phyloP scores from a whole-genome alignment of 64 coral and sea anemone genomes.

The Pocillopora verrucosa region DNA sequence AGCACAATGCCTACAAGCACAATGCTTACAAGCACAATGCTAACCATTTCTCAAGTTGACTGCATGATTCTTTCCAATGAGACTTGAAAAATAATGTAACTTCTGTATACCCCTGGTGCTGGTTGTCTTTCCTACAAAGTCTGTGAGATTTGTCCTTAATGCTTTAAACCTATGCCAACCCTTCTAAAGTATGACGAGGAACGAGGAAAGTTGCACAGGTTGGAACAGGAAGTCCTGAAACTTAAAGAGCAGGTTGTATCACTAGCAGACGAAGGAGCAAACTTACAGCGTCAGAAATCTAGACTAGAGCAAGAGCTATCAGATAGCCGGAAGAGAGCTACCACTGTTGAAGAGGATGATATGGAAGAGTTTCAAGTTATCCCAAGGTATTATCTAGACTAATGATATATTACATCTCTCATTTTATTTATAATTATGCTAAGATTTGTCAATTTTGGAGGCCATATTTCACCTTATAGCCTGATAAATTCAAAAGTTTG shows the following conservation, averaged over 20 bases:
- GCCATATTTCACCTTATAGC: too few relatives aligned
- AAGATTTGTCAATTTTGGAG: too few relatives aligned
- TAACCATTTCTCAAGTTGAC: too few relatives aligned
- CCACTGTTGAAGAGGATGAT: conserved; percentile 74
- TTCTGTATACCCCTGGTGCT: too few relatives aligned
- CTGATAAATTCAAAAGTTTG: too few relatives aligned
- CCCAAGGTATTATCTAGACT: conserved; percentile 28
- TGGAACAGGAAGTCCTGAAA: conserved; percentile 69
- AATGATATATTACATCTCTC: neutral
- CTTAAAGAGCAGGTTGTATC: conserved; percentile 78
- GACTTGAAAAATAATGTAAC: too few relatives aligned
- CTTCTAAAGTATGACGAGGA: conserved; percentile 82
- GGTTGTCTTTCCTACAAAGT: neutral
- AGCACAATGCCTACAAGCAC: too few relatives aligned
- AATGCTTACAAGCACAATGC: too few relatives aligned
- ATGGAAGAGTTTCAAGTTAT: conserved; percentile 82
- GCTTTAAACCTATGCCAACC: conserved; percentile 72
- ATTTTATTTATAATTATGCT: too few relatives aligned
- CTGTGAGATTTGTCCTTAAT: conserved; percentile 59
- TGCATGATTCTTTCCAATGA: too few relatives aligned
- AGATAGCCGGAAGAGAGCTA: conserved; percentile 40
- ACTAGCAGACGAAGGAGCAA: conserved; percentile 64
- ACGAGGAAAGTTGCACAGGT: conserved; percentile 73
- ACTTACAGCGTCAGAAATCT: conserved; percentile 69
- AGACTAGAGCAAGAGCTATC: conserved; percentile 52